These are phyloP conservation scores for Argyrosomus regius DNA, from an alignment of 2,797 vertebrate genomes.

Conservation along the genomic window DNA sequence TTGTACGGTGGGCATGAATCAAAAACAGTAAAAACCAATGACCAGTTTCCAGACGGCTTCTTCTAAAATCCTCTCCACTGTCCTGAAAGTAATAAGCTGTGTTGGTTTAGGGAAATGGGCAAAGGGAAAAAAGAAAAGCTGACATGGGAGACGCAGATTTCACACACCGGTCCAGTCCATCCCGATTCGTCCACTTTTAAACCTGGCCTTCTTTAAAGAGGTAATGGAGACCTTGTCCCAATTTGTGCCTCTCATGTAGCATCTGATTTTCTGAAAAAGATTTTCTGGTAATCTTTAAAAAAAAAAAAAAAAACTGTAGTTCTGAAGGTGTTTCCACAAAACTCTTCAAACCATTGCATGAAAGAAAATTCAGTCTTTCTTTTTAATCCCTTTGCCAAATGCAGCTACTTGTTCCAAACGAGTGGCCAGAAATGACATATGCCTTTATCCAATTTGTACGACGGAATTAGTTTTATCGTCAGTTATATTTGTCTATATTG, in stretches of 20 bases:
- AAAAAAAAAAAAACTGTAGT: background rate
- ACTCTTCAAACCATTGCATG: no score
- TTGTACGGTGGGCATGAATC: constrained; percentile 15
- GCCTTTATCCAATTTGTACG: background rate
- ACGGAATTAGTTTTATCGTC: background rate
- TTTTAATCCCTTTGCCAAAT: background rate
- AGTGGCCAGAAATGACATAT: background rate
- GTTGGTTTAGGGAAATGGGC: constrained; percentile 33
- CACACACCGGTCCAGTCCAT: background rate
- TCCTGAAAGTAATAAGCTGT: constrained; percentile 16
- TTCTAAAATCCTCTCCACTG: constrained; percentile 10
- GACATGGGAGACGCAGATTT: constrained; percentile 14
- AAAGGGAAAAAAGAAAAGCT: background rate
- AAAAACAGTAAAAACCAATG: constrained; percentile 14
- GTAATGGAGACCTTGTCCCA: background rate
- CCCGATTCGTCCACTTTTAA: constrained; percentile 13
- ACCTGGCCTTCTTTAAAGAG: background rate
- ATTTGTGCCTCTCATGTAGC: background rate
- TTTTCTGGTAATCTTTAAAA: background rate
- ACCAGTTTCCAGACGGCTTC: background rate
- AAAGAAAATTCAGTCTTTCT: no score
- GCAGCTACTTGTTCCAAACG: background rate
- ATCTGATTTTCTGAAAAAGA: background rate
- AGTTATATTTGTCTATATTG: background rate
- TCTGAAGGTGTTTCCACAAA: background rate